Conservation (phyloP, 2,888 invertebrate genomes). For the Zonitis immaculata region DNA sequence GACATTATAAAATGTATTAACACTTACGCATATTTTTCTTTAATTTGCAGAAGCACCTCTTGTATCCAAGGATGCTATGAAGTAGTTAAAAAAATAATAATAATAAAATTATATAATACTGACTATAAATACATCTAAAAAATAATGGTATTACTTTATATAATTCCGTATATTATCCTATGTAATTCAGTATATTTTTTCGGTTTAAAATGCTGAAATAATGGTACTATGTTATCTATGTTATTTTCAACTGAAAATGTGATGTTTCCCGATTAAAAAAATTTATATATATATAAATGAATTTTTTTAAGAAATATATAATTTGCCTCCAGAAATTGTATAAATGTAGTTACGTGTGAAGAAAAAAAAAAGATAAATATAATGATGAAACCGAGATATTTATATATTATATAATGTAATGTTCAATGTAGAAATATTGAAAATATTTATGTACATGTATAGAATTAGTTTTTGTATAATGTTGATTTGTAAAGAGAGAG, state of each 20-base stretch:
- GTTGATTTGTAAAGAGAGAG: constrained; percentile 35
- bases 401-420: constrained; percentile 29
- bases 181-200: neutral
- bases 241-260: constrained; percentile 1
- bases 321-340: constrained; percentile 9
- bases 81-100: constrained; percentile 18
- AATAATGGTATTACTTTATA: neutral
- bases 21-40: constrained; percentile 33
- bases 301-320: neutral
- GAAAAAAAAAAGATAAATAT: constrained; percentile 27
- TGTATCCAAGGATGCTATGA: constrained; percentile 41
- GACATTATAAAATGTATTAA: constrained; percentile 4
- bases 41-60: constrained; percentile 44
- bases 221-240: constrained; percentile 1
- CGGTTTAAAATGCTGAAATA: neutral
- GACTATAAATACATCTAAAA: neutral
- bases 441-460: constrained; percentile 41
- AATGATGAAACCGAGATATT: constrained; percentile 28
- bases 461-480: constrained; percentile 41
- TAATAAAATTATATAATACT: neutral
- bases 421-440: constrained; percentile 37
- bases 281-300: neutral
- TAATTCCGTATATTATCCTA: neutral
- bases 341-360: constrained; percentile 31
- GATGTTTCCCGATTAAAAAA: neutral